These are phyloP conservation scores for Galagoides demidoff DNA, from an alignment of 2,797 vertebrate genomes.

Conservation along the genomic window DNA sequence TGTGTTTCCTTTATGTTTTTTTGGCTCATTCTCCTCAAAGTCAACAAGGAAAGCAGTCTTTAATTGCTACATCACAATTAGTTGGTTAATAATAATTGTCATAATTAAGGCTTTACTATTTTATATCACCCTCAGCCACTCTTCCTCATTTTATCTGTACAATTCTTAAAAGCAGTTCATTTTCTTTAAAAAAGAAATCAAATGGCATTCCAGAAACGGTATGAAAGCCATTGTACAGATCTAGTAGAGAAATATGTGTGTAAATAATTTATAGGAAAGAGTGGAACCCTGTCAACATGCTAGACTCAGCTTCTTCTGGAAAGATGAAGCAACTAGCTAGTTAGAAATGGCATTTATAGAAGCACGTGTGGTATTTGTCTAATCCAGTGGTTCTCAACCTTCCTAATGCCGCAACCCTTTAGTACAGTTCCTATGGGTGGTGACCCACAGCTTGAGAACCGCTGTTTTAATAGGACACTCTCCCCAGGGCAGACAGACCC, in stretches of 20 bases:
- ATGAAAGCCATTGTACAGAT: neutral
- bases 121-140: neutral
- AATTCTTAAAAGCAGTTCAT: slow-evolving; percentile 21
- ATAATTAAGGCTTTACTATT: neutral
- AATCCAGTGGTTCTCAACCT: neutral
- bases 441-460: too few relatives aligned
- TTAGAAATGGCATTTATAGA: neutral
- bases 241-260: neutral
- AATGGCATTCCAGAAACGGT: neutral
- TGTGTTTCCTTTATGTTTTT: neutral
- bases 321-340: neutral
- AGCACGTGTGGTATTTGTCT: neutral
- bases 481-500: neutral
- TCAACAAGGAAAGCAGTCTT: neutral
- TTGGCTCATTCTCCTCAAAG: neutral
- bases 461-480: neutral
- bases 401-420: too few relatives aligned
- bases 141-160: neutral
- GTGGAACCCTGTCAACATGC: neutral
- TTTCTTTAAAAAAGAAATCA: slow-evolving; percentile 26
- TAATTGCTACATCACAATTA: neutral
- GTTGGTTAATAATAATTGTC: neutral
- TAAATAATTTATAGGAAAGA: neutral
- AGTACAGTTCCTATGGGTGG: too few relatives aligned
- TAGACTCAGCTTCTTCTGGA: neutral